Percentiles rank a stretch among this genome's conserved stretches.
Conservation (phyloP, 2,797 vertebrate genomes). For the Acestrorhynchus altus region DNA sequence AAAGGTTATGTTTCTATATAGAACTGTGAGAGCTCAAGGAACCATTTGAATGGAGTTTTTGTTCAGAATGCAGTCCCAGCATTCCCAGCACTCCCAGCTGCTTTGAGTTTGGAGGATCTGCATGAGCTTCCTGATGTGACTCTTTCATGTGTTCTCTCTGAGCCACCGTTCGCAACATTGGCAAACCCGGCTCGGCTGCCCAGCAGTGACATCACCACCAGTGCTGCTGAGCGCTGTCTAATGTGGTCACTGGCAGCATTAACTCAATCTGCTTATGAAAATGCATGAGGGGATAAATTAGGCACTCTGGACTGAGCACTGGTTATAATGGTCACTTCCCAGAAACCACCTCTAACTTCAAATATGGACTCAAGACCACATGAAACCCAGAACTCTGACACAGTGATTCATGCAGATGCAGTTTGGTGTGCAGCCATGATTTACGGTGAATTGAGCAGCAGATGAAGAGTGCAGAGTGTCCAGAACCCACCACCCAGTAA, state of each 20-base stretch:
- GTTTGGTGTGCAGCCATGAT: neutral
- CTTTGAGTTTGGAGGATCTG: neutral
- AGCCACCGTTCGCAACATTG: neutral
- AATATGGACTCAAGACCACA: conserved; percentile 36
- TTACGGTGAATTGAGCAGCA: too few species aligned
- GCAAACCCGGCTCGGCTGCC: neutral
- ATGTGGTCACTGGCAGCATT: conserved; percentile 2
- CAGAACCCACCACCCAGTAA: too few species aligned
- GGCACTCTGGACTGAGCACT: conserved; percentile 16
- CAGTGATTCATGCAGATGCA: neutral
- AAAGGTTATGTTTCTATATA: too few species aligned
- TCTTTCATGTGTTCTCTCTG: conserved; percentile 25
- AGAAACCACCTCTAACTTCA: conserved; percentile 23
- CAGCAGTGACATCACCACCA: conserved; percentile 27
- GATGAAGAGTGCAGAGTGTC: too few species aligned
- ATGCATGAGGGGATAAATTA: conserved; percentile 6
- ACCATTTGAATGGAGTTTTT: too few species aligned
- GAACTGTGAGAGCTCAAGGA: too few species aligned
- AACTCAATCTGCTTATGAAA: conserved; percentile 4
- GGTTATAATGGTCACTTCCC: conserved; percentile 40
- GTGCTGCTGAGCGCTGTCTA: neutral
- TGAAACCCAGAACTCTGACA: neutral
- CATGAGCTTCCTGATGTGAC: neutral
- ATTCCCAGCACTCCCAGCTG: too few species aligned
- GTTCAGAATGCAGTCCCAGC: too few species aligned